phyloP scores from a whole-genome alignment of 1,140 invertebrate species.

The Subanguina moxae region DNA sequence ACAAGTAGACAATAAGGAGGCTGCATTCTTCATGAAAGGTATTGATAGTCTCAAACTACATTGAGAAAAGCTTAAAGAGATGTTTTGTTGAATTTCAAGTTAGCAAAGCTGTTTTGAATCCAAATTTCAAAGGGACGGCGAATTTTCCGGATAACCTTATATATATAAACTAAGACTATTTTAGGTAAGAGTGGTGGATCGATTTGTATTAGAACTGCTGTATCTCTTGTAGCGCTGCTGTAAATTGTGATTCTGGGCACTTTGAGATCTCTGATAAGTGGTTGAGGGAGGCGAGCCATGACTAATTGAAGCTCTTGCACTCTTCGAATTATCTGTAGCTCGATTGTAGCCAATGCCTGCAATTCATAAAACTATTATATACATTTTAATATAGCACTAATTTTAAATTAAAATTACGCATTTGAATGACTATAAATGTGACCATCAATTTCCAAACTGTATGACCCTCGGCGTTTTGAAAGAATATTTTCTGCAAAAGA shows the following conservation, averaged over 20 bases:
- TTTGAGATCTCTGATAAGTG: neutral
- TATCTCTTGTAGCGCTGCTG: neutral
- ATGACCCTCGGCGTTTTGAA: slow-evolving; percentile 47
- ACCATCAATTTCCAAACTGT: slow-evolving; percentile 46
- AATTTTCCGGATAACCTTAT: no score
- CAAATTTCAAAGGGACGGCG: no score
- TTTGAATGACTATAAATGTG: slow-evolving; percentile 40
- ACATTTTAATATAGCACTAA: no score
- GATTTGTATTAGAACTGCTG: neutral
- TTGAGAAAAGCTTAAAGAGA: no score
- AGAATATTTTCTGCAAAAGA: slow-evolving; percentile 35
- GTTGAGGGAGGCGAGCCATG: neutral
- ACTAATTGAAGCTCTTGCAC: slow-evolving; percentile 4
- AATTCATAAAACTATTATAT: no score
- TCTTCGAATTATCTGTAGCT: neutral
- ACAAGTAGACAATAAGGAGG: no score
- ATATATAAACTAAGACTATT: no score
- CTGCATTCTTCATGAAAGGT: no score
- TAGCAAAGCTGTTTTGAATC: no score
- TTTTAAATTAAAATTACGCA: slow-evolving; percentile 13
- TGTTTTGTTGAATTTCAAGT: no score
- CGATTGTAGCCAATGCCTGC: slow-evolving; percentile 31
- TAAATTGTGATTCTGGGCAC: neutral
- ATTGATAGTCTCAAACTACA: no score
- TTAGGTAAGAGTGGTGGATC: neutral